Percentiles rank a stretch among this genome's conserved stretches.
phyloP scores from a whole-genome alignment of 2,113 vertebrate genomes.

The Polypterus senegalus region DNA sequence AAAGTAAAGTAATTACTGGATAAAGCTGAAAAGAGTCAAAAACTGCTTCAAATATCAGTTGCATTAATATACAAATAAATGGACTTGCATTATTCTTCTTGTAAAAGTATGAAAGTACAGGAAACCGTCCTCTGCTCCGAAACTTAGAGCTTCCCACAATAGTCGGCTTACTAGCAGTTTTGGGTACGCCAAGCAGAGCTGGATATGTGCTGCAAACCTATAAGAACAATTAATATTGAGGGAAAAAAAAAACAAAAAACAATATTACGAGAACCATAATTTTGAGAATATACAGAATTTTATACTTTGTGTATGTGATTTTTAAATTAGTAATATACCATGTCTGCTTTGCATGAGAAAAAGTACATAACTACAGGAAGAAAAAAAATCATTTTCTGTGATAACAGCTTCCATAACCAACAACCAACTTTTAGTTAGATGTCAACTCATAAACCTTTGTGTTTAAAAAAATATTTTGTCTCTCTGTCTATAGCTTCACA shows the following conservation, averaged over 20 bases:
- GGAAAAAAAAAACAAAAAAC: background rate
- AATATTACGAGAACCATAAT: background rate
- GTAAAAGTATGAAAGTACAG: constrained; percentile 59
- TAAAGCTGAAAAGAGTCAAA: background rate
- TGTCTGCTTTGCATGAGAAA: too few relatives aligned
- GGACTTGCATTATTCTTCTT: constrained; percentile 56
- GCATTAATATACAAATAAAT: constrained; percentile 16
- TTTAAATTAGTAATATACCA: too few relatives aligned
- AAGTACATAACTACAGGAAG: too few relatives aligned
- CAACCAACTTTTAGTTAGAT: too few relatives aligned
- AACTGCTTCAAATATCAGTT: constrained; percentile 14
- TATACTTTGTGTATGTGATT: too few relatives aligned
- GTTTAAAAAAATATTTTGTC: too few relatives aligned
- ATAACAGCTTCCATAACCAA: too few relatives aligned
- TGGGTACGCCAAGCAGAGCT: constrained; percentile 49
- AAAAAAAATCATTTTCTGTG: too few relatives aligned
- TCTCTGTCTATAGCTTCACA: too few relatives aligned
- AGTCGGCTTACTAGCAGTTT: constrained; percentile 36
- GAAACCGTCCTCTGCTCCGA: constrained; percentile 61
- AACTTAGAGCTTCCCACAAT: constrained; percentile 62
- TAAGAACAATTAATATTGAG: background rate
- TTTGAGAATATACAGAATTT: background rate
- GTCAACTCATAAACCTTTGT: too few relatives aligned
- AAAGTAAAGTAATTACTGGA: too few relatives aligned
- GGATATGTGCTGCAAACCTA: constrained; percentile 63